Conservation (phyloP, 2,797 vertebrate species). For the Notamacropus eugenii region DNA sequence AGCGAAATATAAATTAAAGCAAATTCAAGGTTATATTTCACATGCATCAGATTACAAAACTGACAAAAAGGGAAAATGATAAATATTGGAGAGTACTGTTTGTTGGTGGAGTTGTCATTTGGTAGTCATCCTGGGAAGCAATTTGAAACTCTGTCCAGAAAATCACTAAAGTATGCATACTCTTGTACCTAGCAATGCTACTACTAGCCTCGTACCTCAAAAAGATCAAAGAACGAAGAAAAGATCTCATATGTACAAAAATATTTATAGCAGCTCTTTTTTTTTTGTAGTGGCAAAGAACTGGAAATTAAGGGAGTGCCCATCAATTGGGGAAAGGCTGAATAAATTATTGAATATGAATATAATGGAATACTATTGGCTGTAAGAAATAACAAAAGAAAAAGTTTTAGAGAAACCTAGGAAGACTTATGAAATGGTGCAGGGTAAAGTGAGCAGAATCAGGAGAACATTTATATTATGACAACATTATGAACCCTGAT, state of each 20-base stretch:
- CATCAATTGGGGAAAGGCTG: not conserved
- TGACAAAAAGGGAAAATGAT: not conserved
- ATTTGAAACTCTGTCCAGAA: not conserved
- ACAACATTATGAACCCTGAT: not conserved
- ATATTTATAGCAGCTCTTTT: not conserved
- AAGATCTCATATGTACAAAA: not conserved
- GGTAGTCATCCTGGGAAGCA: not conserved
- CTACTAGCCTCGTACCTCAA: not conserved
- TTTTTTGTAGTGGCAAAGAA: not conserved
- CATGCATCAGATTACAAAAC: not conserved
- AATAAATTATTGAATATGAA: not conserved
- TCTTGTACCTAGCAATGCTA: not conserved
- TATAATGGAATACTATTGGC: not conserved
- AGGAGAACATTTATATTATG: not conserved
- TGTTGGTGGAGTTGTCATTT: not conserved
- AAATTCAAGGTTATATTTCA: not conserved
- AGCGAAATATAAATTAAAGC: not conserved
- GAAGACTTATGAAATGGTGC: not conserved
- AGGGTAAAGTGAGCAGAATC: not conserved
- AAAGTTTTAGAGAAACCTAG: not conserved
- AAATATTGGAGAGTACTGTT: not conserved
- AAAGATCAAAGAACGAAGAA: not conserved
- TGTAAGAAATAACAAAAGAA: not conserved
- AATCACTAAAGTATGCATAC: not conserved
- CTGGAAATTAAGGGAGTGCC: not conserved